Conservation (phyloP, 2,888 invertebrate genomes). For the Orthosia incerta region DNA sequence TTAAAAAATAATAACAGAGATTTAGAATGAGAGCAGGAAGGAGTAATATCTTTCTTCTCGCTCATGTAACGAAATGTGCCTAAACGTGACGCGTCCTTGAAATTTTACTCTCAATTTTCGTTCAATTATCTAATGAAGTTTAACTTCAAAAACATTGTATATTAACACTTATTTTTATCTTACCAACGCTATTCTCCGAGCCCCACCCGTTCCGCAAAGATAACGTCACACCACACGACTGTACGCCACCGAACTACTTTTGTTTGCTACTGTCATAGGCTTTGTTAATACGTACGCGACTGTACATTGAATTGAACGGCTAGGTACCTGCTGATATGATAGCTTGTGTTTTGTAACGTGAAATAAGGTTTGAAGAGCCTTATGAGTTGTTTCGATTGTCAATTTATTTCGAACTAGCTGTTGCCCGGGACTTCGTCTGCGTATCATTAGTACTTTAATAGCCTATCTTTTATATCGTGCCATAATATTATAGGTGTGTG, state of each 20-base stretch:
- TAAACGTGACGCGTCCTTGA: no score
- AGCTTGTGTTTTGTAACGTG: conserved; percentile 10
- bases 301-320: conserved; percentile 52
- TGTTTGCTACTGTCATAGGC: conserved; percentile 62
- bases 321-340: conserved; percentile 26
- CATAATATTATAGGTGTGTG: no score
- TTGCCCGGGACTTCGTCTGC: no score
- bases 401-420: background rate
- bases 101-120: no score
- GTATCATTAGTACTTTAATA: no score
- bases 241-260: conserved; percentile 64
- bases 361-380: background rate
- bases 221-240: conserved; percentile 66
- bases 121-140: no score
- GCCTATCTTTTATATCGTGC: no score
- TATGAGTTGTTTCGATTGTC: conserved; percentile 1
- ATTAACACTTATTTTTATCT: background rate
- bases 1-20: no score
- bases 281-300: conserved; percentile 47
- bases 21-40: no score
- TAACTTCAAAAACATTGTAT: no score
- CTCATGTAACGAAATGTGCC: no score
- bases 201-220: conserved; percentile 58
- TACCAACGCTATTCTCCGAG: conserved; percentile 15
- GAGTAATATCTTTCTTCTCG: no score